These are phyloP conservation scores for Rhizomys pruinosus DNA, from an alignment of 2,113 vertebrate species.

Conservation along the genomic window DNA sequence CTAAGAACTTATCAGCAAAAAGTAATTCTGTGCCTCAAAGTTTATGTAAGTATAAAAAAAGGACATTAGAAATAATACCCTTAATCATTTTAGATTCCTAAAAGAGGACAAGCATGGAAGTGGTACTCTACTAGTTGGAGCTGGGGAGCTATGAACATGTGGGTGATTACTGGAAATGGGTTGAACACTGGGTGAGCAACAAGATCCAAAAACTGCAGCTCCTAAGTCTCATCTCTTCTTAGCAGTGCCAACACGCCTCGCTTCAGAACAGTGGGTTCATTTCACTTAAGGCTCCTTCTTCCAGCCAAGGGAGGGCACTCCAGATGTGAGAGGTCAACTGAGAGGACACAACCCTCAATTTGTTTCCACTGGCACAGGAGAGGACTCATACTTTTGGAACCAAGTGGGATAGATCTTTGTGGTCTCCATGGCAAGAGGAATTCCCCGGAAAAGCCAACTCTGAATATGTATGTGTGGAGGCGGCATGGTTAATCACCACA, in stretches of 20 bases:
- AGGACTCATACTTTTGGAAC: slow-evolving; percentile 38
- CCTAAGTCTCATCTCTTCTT: slow-evolving; percentile 60
- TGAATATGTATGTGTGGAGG: slow-evolving; percentile 67
- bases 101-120: slow-evolving; percentile 76
- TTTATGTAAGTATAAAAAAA: slow-evolving; percentile 81
- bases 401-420: slow-evolving; percentile 58
- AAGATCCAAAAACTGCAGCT: slow-evolving; percentile 66
- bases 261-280: slow-evolving; percentile 61
- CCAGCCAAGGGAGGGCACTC: slow-evolving; percentile 35
- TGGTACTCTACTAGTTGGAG: slow-evolving; percentile 77
- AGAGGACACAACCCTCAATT: slow-evolving; percentile 60
- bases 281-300: slow-evolving; percentile 24
- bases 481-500: slow-evolving; percentile 65
- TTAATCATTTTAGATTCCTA: too few relatives aligned
- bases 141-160: slow-evolving; percentile 64
- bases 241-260: slow-evolving; percentile 63
- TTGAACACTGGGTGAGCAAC: slow-evolving; percentile 71
- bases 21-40: slow-evolving; percentile 75
- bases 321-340: slow-evolving; percentile 46
- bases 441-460: slow-evolving; percentile 64
- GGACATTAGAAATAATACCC: slow-evolving; percentile 72
- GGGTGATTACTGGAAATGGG: slow-evolving; percentile 63
- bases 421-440: slow-evolving; percentile 61
- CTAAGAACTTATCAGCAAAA: slow-evolving; percentile 73
- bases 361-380: background rate